Evolutionary conservation across 2,113 vertebrate species (phyloP).

Genomic region (Noctilio leporinus): DNA sequence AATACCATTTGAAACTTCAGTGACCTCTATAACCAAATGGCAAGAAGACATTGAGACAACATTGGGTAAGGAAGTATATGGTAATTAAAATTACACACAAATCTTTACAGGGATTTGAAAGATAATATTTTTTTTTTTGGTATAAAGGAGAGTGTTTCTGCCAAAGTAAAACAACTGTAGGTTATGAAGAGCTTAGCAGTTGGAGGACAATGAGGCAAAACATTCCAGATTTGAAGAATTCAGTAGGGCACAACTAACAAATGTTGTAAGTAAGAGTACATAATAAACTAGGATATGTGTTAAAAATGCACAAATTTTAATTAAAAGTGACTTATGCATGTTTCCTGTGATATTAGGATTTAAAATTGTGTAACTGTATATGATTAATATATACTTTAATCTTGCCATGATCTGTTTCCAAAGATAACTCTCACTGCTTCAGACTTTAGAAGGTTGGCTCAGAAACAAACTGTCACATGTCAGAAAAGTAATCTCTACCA

Average conservation of each 20-base stretch:
- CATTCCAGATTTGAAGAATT: background rate
- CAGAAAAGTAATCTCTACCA: conserved; percentile 65
- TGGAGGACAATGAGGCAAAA: background rate
- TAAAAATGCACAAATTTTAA: background rate
- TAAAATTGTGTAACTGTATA: background rate
- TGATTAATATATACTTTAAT: background rate
- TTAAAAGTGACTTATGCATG: background rate
- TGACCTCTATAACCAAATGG: background rate
- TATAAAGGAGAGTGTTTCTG: background rate
- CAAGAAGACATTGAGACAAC: background rate
- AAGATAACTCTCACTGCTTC: conserved; percentile 2
- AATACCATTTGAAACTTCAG: background rate
- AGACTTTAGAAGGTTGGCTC: conserved; percentile 64
- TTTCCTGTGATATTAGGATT: background rate
- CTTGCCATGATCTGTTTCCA: conserved; percentile 24
- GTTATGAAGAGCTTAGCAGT: background rate
- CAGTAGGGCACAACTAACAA: background rate
- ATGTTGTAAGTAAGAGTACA: background rate
- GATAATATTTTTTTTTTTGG: background rate
- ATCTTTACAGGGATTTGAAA: background rate
- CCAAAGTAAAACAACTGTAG: background rate
- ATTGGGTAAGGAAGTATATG: background rate
- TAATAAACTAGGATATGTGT: background rate
- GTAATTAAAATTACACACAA: background rate
- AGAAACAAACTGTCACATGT: conserved; percentile 63